Evolutionary conservation across 2,797 vertebrate genomes (phyloP), one percentile per base, ranked within the genome.

Genomic region (Acanthurus lineatus): DNA sequence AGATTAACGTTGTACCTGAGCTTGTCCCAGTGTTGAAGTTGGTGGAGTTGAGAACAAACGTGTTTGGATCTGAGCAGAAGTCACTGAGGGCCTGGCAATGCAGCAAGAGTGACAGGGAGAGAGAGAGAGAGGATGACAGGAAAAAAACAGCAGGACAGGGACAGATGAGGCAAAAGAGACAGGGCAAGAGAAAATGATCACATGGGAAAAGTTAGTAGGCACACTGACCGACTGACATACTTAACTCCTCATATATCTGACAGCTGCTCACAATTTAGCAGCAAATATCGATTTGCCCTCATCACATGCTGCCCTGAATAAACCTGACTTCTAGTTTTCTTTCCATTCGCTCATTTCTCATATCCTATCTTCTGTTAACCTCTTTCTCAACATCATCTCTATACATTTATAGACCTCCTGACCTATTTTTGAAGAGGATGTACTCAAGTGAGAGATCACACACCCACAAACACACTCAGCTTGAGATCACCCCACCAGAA

Each of bases 41-140:
- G 57, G 96, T 98, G 90, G 97, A 95, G 94, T 98, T 98, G 82
- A 97, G 93, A 69, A 97, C 84, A 61, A 96, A 97, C 4, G 87
- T 79, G 77, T 97, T 97, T 49, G 97, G 96, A 81, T 96, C 96
- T 28, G 95, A 95, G 90, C 97, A 98, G 93, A 97, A 98, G 91
- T 98, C 97, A 53, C 97, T 97, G 91, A 98, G 95, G 63, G 96
- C 96, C 97, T 97, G 91, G 44, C 15, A 32, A 47, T 2, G 42
- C 42, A 76, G 60, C 9, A 3, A 54, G 87, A 79, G 75, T 81
- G 81, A 81, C 35, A 54, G 63, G 71, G 49, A 20, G 49, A 20
- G 38, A 72, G 53, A 12, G 49, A 63, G 38, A 70, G 52, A 65
- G 78, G 70, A 84, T 64, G 76, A 84, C 77, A 57, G 53, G 45